These are phyloP conservation scores for Sphaerodactylus townsendi DNA, from an alignment of 2,113 vertebrate species.

Conservation along the genomic window DNA sequence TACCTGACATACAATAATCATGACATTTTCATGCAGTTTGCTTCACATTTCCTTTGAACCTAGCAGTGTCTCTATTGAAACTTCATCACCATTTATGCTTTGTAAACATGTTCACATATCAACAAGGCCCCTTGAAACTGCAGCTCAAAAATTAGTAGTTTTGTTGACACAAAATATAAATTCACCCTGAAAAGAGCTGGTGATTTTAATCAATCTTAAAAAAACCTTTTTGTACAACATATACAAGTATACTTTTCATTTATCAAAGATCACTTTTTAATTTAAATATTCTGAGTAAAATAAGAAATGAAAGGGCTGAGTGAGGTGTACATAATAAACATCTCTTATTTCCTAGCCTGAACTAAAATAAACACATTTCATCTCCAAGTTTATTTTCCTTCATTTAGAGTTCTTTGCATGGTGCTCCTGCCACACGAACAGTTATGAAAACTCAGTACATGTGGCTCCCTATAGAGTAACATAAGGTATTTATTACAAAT, in stretches of 20 bases:
- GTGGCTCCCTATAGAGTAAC: slow-evolving; percentile 62
- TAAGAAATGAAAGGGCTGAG: slow-evolving; percentile 46
- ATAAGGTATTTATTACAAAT: slow-evolving; percentile 80
- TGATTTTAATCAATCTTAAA: slow-evolving; percentile 1
- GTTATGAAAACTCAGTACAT: slow-evolving; percentile 52
- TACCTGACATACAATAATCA: background rate
- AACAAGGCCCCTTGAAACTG: background rate
- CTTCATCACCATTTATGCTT: background rate
- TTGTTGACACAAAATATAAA: background rate
- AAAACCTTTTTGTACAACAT: slow-evolving; percentile 7
- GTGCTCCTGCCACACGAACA: slow-evolving; percentile 60
- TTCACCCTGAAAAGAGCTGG: slow-evolving; percentile 34
- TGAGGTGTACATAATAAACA: slow-evolving; percentile 44
- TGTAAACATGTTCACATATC: background rate
- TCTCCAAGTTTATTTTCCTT: slow-evolving; percentile 67
- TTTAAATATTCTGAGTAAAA: slow-evolving; percentile 46
- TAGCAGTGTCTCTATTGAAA: background rate
- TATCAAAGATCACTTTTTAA: background rate
- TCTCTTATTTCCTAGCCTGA: slow-evolving; percentile 59
- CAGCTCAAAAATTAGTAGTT: background rate
- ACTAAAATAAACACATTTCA: slow-evolving; percentile 55
- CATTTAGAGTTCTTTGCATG: slow-evolving; percentile 66
- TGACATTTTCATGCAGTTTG: background rate
- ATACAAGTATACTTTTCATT: slow-evolving; percentile 35
- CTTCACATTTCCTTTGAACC: background rate